Conservation (phyloP, 2,797 vertebrate species). For the Danio jaintianensis region DNA sequence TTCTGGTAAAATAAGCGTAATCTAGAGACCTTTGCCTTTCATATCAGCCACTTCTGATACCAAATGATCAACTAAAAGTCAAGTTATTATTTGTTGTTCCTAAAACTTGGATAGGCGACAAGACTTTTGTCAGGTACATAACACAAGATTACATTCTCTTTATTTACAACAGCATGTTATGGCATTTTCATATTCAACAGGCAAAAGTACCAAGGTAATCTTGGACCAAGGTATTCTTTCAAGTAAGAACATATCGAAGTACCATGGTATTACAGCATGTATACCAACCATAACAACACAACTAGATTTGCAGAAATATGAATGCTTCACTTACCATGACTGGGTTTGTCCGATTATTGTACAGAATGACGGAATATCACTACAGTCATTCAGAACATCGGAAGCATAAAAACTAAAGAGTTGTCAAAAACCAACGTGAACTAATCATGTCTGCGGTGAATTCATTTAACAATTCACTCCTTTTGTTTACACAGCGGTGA, state of each 20-base stretch:
- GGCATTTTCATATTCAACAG: background rate
- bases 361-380: background rate
- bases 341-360: background rate
- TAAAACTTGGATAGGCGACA: too few relatives aligned
- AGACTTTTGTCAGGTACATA: too few relatives aligned
- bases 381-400: background rate
- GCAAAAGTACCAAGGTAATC: too few relatives aligned
- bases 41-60: too few relatives aligned
- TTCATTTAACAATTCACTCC: background rate
- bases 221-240: background rate
- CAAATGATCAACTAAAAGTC: too few relatives aligned
- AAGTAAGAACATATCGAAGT: background rate
- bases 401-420: background rate
- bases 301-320: background rate
- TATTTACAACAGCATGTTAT: background rate
- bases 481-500: conserved; percentile 28
- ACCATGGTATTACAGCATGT: background rate
- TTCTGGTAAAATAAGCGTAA: too few relatives aligned
- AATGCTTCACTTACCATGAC: conserved; percentile 28
- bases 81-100: too few relatives aligned
- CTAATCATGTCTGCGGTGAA: background rate
- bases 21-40: too few relatives aligned
- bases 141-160: too few relatives aligned
- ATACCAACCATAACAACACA: background rate
- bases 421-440: background rate